Evolutionary conservation across 2,888 invertebrate species (phyloP), one percentile per base, ranked within the genome.

Genomic region (Stegophylla sp.): DNA sequence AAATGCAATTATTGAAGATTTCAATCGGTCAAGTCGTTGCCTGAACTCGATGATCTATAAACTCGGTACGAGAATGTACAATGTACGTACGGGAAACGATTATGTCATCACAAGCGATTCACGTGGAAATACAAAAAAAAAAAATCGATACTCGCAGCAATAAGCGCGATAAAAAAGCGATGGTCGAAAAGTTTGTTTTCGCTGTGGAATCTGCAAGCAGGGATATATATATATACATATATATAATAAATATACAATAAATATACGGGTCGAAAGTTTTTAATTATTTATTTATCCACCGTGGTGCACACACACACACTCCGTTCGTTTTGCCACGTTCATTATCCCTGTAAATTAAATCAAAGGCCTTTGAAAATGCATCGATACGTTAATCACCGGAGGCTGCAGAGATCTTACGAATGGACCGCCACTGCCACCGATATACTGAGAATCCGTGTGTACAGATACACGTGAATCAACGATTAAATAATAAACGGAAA

Each of bases 211-310:
- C 43, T 53, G 64, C 34, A n/a, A 17, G 23, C 20, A n/a, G 13
- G 9, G 15, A 74, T 74, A 74, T n/a, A n/a, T n/a, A n/a, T n/a
- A n/a, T n/a, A n/a, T n/a, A n/a, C n/a, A n/a, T n/a, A n/a, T n/a
- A n/a, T n/a, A n/a, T n/a, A n/a, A n/a, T n/a, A n/a, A n/a, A n/a
- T n/a, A n/a, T n/a, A n/a, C n/a, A n/a, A n/a, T n/a, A n/a, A n/a
- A 63, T 63, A 64, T 64, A 43, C 41, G 64, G n/a, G 17, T 64
- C n/a, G 64, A 34, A 53, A 64, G 51, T 53, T 64, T 56, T 64
- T 41, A 53, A 66, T 43, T 66, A 53, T 66, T 75, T 23, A 75
- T 66, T 66, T 66, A 75, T 66, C 53, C 41, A 23, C 26, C n/a
- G n/a, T n/a, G 15, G 9, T 34, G 26, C 12, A 26, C 48, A 7